phyloP scores from a whole-genome alignment of 2,113 vertebrate species.

The Pluvianellus socialis region DNA sequence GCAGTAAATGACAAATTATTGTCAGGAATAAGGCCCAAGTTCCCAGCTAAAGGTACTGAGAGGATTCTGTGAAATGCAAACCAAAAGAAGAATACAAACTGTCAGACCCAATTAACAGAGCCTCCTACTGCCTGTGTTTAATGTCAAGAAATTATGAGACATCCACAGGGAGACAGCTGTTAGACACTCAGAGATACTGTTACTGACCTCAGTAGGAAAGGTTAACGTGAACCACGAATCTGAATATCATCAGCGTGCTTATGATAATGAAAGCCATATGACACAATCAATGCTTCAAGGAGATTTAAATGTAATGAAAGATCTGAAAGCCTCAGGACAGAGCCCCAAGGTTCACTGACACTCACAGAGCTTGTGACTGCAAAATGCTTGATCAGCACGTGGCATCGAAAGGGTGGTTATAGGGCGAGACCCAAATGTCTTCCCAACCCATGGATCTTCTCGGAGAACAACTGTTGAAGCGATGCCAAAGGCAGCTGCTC shows the following conservation, averaged over 20 bases:
- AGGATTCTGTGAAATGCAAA: neutral
- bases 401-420: neutral
- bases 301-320: conserved; percentile 54
- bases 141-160: conserved; percentile 61
- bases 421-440: neutral
- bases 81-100: neutral
- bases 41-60: neutral
- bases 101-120: conserved; percentile 45
- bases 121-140: conserved; percentile 40
- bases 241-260: conserved; percentile 40
- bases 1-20: conserved; percentile 4
- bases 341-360: neutral
- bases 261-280: conserved; percentile 65
- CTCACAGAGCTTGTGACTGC: neutral
- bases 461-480: neutral
- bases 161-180: conserved; percentile 44
- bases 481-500: conserved; percentile 10
- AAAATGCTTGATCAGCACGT: neutral
- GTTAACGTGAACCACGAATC: conserved; percentile 56
- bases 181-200: conserved; percentile 57
- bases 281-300: conserved; percentile 58
- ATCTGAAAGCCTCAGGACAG: neutral
- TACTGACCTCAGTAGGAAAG: conserved; percentile 68
- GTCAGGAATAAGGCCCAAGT: conserved; percentile 8
- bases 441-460: neutral